Evolutionary conservation across 2,113 vertebrate genomes (phyloP).

Genomic region (Entelurus aequoreus): DNA sequence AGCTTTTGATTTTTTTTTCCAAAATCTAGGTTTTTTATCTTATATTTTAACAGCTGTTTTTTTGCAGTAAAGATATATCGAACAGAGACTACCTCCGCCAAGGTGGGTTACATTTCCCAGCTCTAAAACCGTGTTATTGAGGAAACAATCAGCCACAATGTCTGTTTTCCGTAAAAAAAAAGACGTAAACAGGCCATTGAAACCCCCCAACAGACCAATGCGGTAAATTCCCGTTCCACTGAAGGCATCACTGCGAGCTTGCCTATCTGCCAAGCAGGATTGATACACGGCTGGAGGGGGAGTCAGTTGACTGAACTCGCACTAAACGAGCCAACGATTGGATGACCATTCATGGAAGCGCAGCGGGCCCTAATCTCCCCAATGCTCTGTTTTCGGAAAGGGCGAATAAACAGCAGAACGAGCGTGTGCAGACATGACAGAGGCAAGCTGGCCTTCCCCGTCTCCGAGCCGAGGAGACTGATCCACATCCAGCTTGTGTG

Average conservation of each 20-base stretch:
- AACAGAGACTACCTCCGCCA: background rate
- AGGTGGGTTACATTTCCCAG: background rate
- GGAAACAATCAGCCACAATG: too few species aligned
- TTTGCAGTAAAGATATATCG: too few species aligned
- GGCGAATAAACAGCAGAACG: slow-evolving; percentile 37
- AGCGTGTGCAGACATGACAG: slow-evolving; percentile 26
- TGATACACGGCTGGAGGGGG: background rate
- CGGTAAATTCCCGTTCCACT: background rate
- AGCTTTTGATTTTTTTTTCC: background rate
- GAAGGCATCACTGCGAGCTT: background rate
- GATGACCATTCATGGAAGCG: slow-evolving; percentile 48
- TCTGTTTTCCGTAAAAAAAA: too few species aligned
- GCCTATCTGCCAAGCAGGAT: slow-evolving; percentile 4
- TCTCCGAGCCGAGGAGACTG: slow-evolving; percentile 11
- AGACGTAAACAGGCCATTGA: too few species aligned
- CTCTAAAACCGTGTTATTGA: background rate
- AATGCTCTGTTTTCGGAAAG: slow-evolving; percentile 37
- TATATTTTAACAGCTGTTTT: too few species aligned
- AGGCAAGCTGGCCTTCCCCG: slow-evolving; percentile 18
- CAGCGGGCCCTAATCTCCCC: slow-evolving; percentile 9
- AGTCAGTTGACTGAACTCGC: background rate
- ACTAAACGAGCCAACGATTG: slow-evolving; percentile 3
- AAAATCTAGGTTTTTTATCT: too few species aligned
- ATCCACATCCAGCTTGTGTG: slow-evolving; percentile 15
- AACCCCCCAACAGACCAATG: too few species aligned